Base-by-base conservation (phyloP, 1,140 invertebrate genomes). In the Drosophila albomicans region DNA sequence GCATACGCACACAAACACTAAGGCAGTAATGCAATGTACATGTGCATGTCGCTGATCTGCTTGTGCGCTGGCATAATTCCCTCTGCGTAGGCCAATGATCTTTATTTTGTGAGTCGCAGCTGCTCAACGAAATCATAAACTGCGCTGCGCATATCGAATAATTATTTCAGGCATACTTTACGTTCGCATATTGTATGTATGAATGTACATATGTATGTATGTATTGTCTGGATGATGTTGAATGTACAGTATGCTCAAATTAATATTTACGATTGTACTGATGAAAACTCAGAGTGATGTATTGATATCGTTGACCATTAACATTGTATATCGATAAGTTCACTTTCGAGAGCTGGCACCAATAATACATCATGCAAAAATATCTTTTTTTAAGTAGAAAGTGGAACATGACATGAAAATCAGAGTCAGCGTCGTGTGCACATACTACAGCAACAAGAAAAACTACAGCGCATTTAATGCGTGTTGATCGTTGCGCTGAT, bases 121-220 rank as follows among this genome's bases (percentile, higher is more conserved):
- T 86, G 82, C 82, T 79, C 86, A 87, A 49, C 75, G 56, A 76
- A 86, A 86, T 86, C 82, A 82, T 86, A 84, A 82, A 86, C 75
- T 82, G 64, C 79, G 81, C 58, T 73, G 65, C 72, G 75, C 64
- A 76, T 76, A 58, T 77, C 75, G 73, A 81, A 69, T 66, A 76
- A 79, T 69, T 79, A 74, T 75, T 62, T 66, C 41, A 43, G 48
- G 41, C 57, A 35, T 64, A 15, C 38, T 65, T 63, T 59, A 32
- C 45, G 32, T 57, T 16, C 10, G 41, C 16, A 16, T 54, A 51
- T 51, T 51, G 30, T 46, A 45, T 56, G 30, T 74, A 65, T 48
- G 32, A 38, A 11, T 41, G 13, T 38, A 51, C n/a, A n/a, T n/a
- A n/a, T 51, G 32, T 46, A 45, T 61, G 43, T 74, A 69, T 57